Percentiles rank a stretch among this genome's conserved stretches.
Evolutionary conservation across 2,113 vertebrate genomes (phyloP).

Genomic region (Carassius auratus): DNA sequence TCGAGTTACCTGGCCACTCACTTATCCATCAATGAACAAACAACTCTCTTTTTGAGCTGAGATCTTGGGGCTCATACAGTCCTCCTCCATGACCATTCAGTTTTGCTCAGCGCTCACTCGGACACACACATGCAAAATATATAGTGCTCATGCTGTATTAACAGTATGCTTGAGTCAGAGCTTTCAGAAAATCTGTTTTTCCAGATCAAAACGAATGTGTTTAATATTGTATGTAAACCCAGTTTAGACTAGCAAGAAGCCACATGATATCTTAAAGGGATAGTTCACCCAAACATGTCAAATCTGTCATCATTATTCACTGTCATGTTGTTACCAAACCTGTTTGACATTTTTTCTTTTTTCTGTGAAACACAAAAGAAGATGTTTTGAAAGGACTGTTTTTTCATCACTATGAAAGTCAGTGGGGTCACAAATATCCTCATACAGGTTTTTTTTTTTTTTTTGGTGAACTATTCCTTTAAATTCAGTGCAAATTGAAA

Average conservation of each 20-base stretch:
- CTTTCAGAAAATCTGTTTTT: not conserved
- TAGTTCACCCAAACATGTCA: not conserved
- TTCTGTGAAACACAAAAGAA: not conserved
- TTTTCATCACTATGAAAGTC: too few relatives aligned
- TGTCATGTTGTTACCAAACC: not conserved
- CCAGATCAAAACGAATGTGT: not conserved
- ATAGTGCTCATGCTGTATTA: not conserved
- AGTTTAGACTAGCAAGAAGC: not conserved
- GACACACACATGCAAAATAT: not conserved
- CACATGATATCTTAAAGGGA: not conserved
- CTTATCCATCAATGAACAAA: constrained; percentile 60
- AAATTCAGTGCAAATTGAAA: not conserved
- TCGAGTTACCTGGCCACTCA: constrained; percentile 58
- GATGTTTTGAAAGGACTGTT: too few relatives aligned
- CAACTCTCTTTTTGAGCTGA: constrained; percentile 50
- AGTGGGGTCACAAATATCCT: too few relatives aligned
- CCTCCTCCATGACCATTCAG: constrained; percentile 4
- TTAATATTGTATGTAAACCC: not conserved
- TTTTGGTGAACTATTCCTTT: too few relatives aligned
- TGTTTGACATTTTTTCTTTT: not conserved
- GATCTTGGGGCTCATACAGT: constrained; percentile 21
- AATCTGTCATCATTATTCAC: not conserved
- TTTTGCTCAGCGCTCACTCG: not conserved
- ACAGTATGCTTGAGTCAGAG: not conserved
- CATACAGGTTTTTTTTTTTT: too few relatives aligned